Base-by-base conservation (phyloP, 2,797 vertebrate genomes). In the Clarias fuscus region DNA sequence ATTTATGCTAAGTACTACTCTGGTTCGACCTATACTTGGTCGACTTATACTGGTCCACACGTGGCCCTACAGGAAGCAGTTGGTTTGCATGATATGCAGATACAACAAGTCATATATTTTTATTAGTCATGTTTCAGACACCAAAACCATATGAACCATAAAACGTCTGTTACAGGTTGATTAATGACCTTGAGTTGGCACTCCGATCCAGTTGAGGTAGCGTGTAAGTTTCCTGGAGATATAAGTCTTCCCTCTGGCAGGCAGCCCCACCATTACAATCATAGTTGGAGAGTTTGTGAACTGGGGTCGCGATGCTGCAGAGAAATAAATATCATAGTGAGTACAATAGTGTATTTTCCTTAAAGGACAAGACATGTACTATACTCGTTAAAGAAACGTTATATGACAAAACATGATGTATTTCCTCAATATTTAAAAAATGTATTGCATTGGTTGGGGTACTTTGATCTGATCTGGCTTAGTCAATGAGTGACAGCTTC, bases 131-230 rank as follows among this genome's bases (percentile, higher is more conserved):
- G 24, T 11, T 62, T n/a, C 59, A 80, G 43, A 82, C 10, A 0
- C 33, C 43, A 30, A 82, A 56, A 67, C 18, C 40, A 30, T 22
- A 37, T 79, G 6, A 43, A 56, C 8, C 59, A n/a, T 62, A 33
- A 8, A 65, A 27, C 24, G 11, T 65, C 78, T 80, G 59, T 3
- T 81, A 22, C 30, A 62, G 13, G 5, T 62, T 62, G 58, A 37
- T 33, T 17, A 24, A 80, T 86, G 85, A 97, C 97, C 96, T 95
- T 96, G 97, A 1, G 97, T 98, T 0, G 96, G 95, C 71, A 96
- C 96, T 22, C 97, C 97, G 40, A 98, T 98, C 97, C 97, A 98
- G 91, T 98, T 98, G 84, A 98, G 95, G 90, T 98, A 98, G 43
- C 96, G 95, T 1, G 97, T 98, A 84, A 98, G 96, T 89, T 98